Percentiles rank a stretch among this genome's conserved stretches.
Conservation (phyloP, 2,797 vertebrate genomes). For the Muscicapa striata region DNA sequence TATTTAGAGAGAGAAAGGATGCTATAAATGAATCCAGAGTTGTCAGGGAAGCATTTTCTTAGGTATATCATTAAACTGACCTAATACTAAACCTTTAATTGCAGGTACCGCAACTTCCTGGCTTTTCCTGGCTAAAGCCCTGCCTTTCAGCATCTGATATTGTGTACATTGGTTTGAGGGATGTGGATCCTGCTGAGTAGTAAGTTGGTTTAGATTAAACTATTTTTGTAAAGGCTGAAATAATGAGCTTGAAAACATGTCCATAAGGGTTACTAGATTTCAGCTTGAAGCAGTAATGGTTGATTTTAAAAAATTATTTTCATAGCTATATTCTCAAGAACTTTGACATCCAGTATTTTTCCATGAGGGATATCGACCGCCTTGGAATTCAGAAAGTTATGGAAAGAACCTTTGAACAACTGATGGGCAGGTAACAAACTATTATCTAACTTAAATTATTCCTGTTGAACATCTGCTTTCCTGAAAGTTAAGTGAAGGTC, state of each 20-base stretch:
- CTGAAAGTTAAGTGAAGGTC: neutral
- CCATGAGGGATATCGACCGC: slow-evolving; percentile 95
- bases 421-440: slow-evolving; percentile 86
- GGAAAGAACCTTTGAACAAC: slow-evolving; percentile 92
- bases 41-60: neutral
- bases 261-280: neutral
- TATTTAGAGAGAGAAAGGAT: neutral
- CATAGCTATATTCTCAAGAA: slow-evolving; percentile 92
- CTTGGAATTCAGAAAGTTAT: slow-evolving; percentile 96
- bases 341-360: slow-evolving; percentile 93
- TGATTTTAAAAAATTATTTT: neutral
- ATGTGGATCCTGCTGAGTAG: slow-evolving; percentile 95
- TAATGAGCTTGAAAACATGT: neutral
- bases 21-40: neutral
- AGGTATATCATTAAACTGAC: neutral
- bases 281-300: neutral
- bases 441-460: neutral
- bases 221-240: neutral
- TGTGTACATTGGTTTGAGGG: slow-evolving; percentile 93
- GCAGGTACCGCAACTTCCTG: slow-evolving; percentile 91
- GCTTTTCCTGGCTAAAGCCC: slow-evolving; percentile 95
- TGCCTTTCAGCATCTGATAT: slow-evolving; percentile 88
- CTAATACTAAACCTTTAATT: neutral
- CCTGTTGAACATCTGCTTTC: neutral
- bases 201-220: slow-evolving; percentile 73